Evolutionary conservation across 2,797 vertebrate species (phyloP).

Genomic region (Strix occidentalis): DNA sequence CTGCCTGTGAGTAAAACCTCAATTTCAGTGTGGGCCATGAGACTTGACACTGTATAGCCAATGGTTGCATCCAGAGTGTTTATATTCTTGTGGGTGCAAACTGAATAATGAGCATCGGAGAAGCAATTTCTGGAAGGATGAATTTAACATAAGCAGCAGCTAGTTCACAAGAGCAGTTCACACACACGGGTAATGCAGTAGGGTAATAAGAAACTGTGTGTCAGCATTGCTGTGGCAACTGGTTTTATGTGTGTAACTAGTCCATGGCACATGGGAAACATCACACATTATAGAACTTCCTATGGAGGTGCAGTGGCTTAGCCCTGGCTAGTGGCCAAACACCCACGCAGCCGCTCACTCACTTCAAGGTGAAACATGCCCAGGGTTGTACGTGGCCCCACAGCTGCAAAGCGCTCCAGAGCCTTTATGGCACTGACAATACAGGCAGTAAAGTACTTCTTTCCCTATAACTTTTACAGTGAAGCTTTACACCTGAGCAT

Average conservation of each 20-base stretch:
- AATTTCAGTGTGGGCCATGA: neutral
- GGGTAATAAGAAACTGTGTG: neutral
- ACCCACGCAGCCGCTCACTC: neutral
- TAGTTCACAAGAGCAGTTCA: neutral
- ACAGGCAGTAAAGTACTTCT: neutral
- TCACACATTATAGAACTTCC: neutral
- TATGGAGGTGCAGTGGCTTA: neutral
- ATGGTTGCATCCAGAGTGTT: neutral
- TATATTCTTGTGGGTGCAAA: neutral
- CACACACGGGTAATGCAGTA: accelerated
- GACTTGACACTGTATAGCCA: neutral
- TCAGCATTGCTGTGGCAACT: neutral
- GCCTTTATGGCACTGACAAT: neutral
- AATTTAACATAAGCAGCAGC: neutral
- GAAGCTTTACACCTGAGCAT: neutral
- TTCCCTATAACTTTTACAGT: neutral
- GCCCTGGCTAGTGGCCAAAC: neutral
- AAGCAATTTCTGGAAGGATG: neutral
- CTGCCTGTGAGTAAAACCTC: constrained; percentile 80
- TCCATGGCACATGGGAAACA: neutral
- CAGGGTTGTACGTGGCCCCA: neutral
- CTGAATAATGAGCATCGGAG: neutral
- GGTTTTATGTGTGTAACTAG: neutral
- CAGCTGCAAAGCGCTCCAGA: neutral
- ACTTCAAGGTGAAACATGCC: neutral